Evolutionary conservation across 2,113 vertebrate species (phyloP).

Genomic region (Dipodomys merriami): DNA sequence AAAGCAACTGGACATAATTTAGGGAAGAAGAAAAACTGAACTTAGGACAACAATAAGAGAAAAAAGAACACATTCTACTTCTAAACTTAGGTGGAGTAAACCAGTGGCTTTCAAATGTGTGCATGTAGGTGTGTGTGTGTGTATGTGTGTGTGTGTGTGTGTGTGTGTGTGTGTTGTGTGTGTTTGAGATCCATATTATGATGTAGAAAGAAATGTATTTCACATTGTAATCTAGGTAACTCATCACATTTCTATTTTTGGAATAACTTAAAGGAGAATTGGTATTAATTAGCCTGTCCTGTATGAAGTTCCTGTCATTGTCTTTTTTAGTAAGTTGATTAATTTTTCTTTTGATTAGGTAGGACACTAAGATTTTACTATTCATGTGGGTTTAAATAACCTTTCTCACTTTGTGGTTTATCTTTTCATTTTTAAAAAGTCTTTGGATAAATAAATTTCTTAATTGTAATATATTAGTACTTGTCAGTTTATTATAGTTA

Average conservation of each 20-base stretch:
- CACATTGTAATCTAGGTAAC: neutral
- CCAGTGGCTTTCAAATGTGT: neutral
- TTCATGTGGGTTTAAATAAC: neutral
- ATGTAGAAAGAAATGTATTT: neutral
- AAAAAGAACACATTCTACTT: neutral
- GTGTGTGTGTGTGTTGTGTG: too few relatives aligned
- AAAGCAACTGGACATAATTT: neutral
- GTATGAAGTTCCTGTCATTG: neutral
- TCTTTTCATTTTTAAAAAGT: neutral
- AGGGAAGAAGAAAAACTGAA: constrained; percentile 1
- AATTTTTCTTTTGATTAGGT: neutral
- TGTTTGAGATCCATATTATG: neutral
- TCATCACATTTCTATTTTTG: neutral
- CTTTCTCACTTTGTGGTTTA: neutral
- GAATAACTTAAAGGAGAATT: neutral
- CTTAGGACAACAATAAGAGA: too few relatives aligned
- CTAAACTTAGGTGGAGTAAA: neutral
- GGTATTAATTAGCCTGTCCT: neutral
- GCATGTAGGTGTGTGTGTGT: neutral
- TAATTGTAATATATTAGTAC: neutral
- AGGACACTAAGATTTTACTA: neutral
- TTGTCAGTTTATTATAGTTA: neutral
- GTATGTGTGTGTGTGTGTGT: neutral
- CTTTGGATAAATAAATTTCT: neutral
- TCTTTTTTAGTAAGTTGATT: neutral